Percentiles rank a stretch among this genome's conserved stretches.
Conservation (phyloP, 2,888 invertebrate species). For the Sepioteuthis lessoniana region DNA sequence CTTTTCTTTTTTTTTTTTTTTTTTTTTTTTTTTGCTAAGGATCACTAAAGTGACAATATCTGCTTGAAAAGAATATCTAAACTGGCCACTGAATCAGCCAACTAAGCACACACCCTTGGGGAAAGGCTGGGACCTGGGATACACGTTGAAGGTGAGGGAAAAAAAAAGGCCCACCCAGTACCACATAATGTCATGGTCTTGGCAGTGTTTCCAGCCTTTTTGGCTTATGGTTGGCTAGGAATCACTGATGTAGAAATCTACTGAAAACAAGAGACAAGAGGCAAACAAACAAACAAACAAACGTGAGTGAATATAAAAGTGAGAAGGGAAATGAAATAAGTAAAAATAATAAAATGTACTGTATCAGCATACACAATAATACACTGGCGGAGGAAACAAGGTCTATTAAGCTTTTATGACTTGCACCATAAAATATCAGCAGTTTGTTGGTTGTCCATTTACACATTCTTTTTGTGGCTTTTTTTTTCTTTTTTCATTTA, state of each 20-base stretch:
- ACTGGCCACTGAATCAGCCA: not conserved
- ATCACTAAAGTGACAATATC: not conserved
- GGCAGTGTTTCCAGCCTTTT: not conserved
- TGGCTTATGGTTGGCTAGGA: not conserved
- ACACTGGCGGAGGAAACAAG: conserved; percentile 33
- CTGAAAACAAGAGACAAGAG: not conserved
- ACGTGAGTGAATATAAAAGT: no score
- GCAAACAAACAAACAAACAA: not conserved
- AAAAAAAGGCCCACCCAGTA: not conserved
- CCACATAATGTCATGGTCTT: conserved; percentile 17
- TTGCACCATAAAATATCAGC: conserved; percentile 10
- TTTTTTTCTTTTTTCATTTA: not conserved
- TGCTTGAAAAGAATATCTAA: conserved; percentile 10
- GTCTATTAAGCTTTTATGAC: conserved; percentile 8
- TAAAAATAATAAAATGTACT: not conserved
- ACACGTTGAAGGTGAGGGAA: not conserved
- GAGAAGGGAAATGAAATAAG: not conserved
- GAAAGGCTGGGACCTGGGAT: not conserved
- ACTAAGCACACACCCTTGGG: not conserved
- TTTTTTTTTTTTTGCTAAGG: not conserved
- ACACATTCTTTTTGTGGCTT: not conserved
- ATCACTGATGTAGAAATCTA: not conserved
- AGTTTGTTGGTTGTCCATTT: conserved; percentile 17
- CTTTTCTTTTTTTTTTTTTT: not conserved
- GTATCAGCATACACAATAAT: not conserved